Conservation (phyloP, 1,140 invertebrate genomes). For the Aphelenchoides avenae region DNA sequence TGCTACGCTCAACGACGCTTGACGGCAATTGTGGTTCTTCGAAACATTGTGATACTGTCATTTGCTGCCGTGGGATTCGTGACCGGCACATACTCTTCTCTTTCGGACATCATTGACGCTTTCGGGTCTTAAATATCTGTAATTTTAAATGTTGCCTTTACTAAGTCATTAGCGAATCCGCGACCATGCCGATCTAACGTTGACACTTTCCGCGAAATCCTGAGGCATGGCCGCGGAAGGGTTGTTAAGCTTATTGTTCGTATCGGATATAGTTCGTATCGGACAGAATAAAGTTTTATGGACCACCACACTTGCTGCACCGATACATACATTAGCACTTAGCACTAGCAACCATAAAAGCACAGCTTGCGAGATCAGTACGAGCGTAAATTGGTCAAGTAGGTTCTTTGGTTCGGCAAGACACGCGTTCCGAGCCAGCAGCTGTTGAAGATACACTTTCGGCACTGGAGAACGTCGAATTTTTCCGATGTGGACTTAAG, state of each 20-base stretch:
- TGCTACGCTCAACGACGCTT: slow-evolving; percentile 41
- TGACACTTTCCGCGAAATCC: background rate
- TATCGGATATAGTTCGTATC: background rate
- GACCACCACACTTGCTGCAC: too few relatives aligned
- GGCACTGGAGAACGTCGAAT: slow-evolving; percentile 55
- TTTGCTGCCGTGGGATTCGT: slow-evolving; percentile 44
- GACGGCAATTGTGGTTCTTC: slow-evolving; percentile 22
- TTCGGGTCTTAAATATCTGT: slow-evolving; percentile 12
- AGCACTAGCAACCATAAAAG: too few relatives aligned
- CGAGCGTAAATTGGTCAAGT: slow-evolving; percentile 54
- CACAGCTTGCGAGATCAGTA: too few relatives aligned
- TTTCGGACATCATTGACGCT: slow-evolving; percentile 35
- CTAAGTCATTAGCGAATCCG: too few relatives aligned
- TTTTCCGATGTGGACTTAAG: slow-evolving; percentile 55
- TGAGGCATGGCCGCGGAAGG: background rate
- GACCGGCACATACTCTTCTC: slow-evolving; percentile 44
- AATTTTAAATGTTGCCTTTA: background rate
- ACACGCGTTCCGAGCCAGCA: slow-evolving; percentile 54
- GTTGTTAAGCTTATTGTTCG: slow-evolving; percentile 2
- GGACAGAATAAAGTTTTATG: background rate
- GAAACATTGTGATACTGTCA: slow-evolving; percentile 26
- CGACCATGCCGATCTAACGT: background rate
- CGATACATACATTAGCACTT: too few relatives aligned
- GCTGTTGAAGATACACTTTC: slow-evolving; percentile 58
- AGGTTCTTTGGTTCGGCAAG: slow-evolving; percentile 48